phyloP scores from a whole-genome alignment of 1,140 invertebrate genomes.

The Trigoniulus corallinus region DNA sequence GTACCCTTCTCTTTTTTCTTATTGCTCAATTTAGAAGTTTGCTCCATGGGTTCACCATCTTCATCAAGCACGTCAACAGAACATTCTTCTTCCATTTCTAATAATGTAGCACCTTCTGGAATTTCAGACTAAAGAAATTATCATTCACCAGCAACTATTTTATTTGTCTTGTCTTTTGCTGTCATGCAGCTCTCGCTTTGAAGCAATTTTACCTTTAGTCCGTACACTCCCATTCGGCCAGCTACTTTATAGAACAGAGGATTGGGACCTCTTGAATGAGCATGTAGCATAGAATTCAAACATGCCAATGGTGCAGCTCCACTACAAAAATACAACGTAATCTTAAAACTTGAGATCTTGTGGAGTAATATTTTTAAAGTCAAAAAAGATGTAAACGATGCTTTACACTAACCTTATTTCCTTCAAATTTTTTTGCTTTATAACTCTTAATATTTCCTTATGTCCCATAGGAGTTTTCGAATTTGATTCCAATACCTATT shows the following conservation, averaged over 20 bases:
- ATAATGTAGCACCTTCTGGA: not conserved
- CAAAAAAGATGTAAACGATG: not conserved
- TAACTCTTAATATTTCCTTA: conserved; percentile 22
- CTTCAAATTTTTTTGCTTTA: conserved; percentile 20
- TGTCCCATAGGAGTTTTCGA: conserved; percentile 21
- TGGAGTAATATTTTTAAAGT: no score
- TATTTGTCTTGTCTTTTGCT: not conserved
- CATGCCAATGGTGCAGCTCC: conserved; percentile 19
- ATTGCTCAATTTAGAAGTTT: not conserved
- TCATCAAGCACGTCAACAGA: not conserved
- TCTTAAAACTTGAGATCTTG: not conserved
- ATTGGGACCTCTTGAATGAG: conserved; percentile 20
- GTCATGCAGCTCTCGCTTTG: not conserved
- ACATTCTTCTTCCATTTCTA: not conserved
- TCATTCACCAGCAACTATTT: not conserved
- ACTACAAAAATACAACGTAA: conserved; percentile 15
- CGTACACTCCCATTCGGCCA: conserved; percentile 21
- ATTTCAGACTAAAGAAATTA: not conserved
- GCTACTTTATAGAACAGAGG: conserved; percentile 23
- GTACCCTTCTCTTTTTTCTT: not conserved
- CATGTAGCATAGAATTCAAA: conserved; percentile 23
- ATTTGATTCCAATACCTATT: conserved; percentile 20
- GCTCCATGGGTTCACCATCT: not conserved
- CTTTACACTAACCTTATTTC: conserved; percentile 18
- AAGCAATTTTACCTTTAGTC: conserved; percentile 16